Evolutionary conservation across 2,888 invertebrate genomes (phyloP).

Genomic region (Hyposoter didymator): DNA sequence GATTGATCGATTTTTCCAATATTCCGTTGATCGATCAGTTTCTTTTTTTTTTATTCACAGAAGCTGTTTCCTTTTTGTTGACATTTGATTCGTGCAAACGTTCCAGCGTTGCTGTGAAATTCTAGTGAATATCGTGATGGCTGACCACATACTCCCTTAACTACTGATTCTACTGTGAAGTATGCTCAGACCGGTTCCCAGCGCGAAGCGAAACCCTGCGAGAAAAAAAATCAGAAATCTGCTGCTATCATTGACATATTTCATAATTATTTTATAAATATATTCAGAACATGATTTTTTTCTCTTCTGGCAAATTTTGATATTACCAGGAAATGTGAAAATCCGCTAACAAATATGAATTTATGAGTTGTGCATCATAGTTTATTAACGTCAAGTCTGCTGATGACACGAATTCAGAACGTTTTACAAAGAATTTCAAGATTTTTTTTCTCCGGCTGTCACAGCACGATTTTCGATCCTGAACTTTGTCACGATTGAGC

Average conservation of each 20-base stretch:
- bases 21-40: neutral
- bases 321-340: neutral
- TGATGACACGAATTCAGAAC: neutral
- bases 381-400: neutral
- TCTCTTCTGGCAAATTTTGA: neutral
- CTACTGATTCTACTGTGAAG: constrained; percentile 27
- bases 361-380: neutral
- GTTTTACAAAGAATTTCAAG: neutral
- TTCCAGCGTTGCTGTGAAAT: neutral
- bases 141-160: constrained; percentile 35
- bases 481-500: constrained; percentile 12
- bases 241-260: no score
- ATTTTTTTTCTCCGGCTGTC: neutral
- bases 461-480: constrained; percentile 23
- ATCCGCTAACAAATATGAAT: neutral
- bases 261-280: no score
- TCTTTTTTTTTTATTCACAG: neutral
- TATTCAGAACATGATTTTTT: neutral
- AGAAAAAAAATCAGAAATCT: no score
- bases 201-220: neutral
- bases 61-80: neutral
- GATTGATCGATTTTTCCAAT: no score
- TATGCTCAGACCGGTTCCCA: neutral
- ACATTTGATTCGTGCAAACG: no score
- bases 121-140: neutral